Conservation (phyloP, 1,140 invertebrate species). For the Cardiocondyla obscurior region DNA sequence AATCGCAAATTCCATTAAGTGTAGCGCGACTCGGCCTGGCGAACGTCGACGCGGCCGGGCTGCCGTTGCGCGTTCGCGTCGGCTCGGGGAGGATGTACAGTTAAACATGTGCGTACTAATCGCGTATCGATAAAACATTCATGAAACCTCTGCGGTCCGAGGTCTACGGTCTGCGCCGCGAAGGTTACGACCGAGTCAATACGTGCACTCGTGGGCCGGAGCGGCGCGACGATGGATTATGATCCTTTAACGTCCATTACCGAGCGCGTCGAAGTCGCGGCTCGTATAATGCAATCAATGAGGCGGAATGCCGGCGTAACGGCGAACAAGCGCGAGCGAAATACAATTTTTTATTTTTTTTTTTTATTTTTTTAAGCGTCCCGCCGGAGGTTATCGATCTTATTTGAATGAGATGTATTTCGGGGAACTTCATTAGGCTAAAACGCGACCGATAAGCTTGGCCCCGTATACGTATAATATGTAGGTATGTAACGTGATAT, state of each 20-base stretch:
- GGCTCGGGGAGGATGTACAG: slow-evolving; percentile 24
- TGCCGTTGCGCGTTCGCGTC: not conserved
- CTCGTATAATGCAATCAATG: not conserved
- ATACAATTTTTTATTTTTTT: too few species aligned
- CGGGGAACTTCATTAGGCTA: too few species aligned
- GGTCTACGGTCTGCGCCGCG: not conserved
- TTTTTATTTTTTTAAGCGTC: too few species aligned
- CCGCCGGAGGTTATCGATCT: too few species aligned
- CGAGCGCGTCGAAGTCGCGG: not conserved
- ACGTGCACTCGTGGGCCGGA: not conserved
- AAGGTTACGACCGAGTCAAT: too few species aligned
- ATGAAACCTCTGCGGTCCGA: slow-evolving; percentile 3
- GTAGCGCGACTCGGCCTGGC: not conserved
- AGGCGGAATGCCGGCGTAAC: not conserved
- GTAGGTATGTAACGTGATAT: too few species aligned
- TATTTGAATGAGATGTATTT: not conserved
- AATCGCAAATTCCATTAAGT: slow-evolving; percentile 44
- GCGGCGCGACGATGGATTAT: too few species aligned
- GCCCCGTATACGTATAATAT: not conserved
- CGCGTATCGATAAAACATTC: slow-evolving; percentile 29
- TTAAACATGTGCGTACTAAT: slow-evolving; percentile 31
- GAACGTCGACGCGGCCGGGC: not conserved
- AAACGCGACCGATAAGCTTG: not conserved
- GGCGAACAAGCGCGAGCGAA: not conserved
- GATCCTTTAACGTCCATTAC: slow-evolving; percentile 12